Conservation (phyloP, 2,113 vertebrate genomes). For the Cercopithecus mona region DNA sequence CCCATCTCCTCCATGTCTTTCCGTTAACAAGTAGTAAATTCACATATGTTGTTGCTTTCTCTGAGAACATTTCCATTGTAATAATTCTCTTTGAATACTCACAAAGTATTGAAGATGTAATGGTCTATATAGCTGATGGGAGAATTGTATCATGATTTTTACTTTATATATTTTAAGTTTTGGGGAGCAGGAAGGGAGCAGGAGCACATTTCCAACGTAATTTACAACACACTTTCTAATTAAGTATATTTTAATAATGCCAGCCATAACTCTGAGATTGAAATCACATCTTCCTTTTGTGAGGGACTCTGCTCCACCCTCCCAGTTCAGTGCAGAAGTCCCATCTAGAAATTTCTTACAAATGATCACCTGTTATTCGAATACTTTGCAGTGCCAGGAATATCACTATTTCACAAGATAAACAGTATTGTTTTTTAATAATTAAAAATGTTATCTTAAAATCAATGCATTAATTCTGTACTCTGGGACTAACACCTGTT, state of each 20-base stretch:
- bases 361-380: background rate
- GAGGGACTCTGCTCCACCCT: background rate
- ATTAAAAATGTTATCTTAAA: background rate
- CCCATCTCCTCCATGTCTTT: background rate
- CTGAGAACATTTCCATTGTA: conserved; percentile 24
- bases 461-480: background rate
- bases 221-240: background rate
- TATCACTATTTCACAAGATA: background rate
- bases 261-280: background rate
- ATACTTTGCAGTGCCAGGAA: background rate
- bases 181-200: background rate
- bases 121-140: background rate
- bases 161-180: background rate
- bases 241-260: background rate
- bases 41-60: background rate
- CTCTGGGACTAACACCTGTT: background rate
- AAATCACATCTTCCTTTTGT: background rate
- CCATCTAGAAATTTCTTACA: background rate
- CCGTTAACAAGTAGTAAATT: background rate
- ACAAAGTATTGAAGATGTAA: background rate
- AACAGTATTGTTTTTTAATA: background rate
- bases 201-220: background rate
- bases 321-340: background rate
- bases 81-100: background rate
- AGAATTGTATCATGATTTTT: background rate